phyloP scores from a whole-genome alignment of 1,140 invertebrate species.

The Macrostomum lignano region DNA sequence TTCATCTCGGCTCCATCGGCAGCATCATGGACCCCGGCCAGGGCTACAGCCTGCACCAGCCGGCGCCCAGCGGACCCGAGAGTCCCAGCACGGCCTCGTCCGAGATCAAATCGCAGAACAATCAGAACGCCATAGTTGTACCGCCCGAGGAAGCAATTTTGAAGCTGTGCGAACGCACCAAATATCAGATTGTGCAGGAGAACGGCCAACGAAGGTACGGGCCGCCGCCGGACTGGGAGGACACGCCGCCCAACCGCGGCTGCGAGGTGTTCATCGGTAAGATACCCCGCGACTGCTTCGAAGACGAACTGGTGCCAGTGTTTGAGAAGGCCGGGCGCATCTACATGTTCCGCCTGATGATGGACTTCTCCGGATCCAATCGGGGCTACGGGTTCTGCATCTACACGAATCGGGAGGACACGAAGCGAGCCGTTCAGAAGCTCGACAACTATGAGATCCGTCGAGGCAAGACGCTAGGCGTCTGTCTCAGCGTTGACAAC shows the following conservation, averaged over 20 bases:
- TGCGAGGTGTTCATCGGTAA: conserved; percentile 55
- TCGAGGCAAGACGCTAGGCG: conserved; percentile 38
- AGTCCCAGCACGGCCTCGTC: no score
- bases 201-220: conserved; percentile 38
- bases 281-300: conserved; percentile 43
- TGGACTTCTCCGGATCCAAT: conserved; percentile 48
- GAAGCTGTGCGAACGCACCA: conserved; percentile 2
- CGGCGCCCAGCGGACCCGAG: no score
- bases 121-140: no score
- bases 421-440: conserved; percentile 32
- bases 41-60: no score
- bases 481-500: conserved; percentile 51
- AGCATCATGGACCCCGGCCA: no score
- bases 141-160: neutral
- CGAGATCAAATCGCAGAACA: no score
- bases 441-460: conserved; percentile 42
- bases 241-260: conserved; percentile 26
- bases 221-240: conserved; percentile 26
- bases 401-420: conserved; percentile 35
- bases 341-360: conserved; percentile 48
- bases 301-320: conserved; percentile 48
- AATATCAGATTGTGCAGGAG: conserved; percentile 17
- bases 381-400: conserved; percentile 51
- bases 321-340: conserved; percentile 36
- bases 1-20: no score